Evolutionary conservation across 2,113 vertebrate species (phyloP).

Genomic region (Cynocephalus volans): DNA sequence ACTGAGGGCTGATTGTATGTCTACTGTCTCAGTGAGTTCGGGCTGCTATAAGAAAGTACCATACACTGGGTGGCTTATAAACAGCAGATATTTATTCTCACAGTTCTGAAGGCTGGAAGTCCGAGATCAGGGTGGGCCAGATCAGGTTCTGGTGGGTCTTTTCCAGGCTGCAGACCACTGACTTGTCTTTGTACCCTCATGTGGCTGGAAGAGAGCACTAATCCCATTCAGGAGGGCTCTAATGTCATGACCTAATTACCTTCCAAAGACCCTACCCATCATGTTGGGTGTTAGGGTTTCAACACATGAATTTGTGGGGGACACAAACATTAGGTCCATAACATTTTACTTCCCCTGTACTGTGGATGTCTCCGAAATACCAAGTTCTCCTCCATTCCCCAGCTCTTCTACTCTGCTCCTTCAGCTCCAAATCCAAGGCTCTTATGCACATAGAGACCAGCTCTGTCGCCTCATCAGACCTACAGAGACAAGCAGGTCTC

Average conservation of each 20-base stretch:
- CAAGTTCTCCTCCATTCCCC: neutral
- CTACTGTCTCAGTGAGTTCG: neutral
- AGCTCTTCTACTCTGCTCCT: neutral
- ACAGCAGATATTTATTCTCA: neutral
- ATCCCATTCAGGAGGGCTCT: neutral
- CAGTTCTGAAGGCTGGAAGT: neutral
- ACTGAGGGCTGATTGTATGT: no score
- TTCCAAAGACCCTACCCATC: neutral
- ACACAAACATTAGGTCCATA: neutral
- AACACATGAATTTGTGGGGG: neutral
- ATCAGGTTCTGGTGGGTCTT: neutral
- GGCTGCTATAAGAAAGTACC: no score
- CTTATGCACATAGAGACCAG: neutral
- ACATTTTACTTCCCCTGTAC: neutral
- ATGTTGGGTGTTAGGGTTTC: neutral
- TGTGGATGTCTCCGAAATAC: neutral
- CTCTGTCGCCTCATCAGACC: neutral
- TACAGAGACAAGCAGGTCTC: neutral
- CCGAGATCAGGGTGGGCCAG: neutral
- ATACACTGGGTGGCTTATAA: no score
- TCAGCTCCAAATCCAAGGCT: neutral
- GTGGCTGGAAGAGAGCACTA: neutral
- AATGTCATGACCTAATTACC: neutral
- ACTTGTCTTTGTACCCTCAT: neutral
- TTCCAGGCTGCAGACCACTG: neutral